These are phyloP conservation scores for Molorchus minor DNA, from an alignment of 2,888 invertebrate genomes.

Conservation along the genomic window DNA sequence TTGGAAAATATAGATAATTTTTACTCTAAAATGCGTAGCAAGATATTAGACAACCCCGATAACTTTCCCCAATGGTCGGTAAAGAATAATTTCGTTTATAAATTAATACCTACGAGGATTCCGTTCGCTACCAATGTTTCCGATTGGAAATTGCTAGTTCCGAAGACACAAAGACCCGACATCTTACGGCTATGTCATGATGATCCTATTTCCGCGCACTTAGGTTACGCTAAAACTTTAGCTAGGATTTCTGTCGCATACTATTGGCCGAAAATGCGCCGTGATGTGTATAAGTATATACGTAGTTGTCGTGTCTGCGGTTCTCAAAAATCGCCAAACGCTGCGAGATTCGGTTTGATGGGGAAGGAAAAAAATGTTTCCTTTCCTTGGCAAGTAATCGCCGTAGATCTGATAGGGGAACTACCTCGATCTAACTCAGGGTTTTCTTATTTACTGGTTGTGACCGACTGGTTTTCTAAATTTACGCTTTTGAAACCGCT, in stretches of 20 bases:
- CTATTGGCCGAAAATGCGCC: constrained; percentile 41
- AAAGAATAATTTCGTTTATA: constrained; percentile 24
- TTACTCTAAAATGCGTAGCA: constrained; percentile 23
- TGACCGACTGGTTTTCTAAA: no score
- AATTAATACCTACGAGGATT: constrained; percentile 11
- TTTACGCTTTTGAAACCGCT: no score
- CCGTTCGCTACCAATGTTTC: constrained; percentile 24
- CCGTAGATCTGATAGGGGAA: constrained; percentile 37
- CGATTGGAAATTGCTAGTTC: constrained; percentile 42
- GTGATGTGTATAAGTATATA: constrained; percentile 35
- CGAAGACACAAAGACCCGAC: constrained; percentile 31
- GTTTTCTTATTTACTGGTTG: constrained; percentile 27
- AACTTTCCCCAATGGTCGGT: constrained; percentile 28
- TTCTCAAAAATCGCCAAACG: constrained; percentile 35
- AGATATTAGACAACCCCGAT: constrained; percentile 18
- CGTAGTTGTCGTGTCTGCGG: constrained; percentile 36
- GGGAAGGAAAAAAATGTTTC: constrained; percentile 32
- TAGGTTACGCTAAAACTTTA: constrained; percentile 41
- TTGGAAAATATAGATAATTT: constrained; percentile 21
- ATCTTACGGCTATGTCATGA: constrained; percentile 34
- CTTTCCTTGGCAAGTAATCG: constrained; percentile 38
- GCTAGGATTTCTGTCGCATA: constrained; percentile 28
- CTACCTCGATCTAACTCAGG: constrained; percentile 33
- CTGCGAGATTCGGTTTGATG: constrained; percentile 36
- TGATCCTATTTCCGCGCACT: constrained; percentile 33